Evolutionary conservation across 2,888 invertebrate species (phyloP), one percentile per base, ranked within the genome.

Genomic region (Agriopis leucophaearia): DNA sequence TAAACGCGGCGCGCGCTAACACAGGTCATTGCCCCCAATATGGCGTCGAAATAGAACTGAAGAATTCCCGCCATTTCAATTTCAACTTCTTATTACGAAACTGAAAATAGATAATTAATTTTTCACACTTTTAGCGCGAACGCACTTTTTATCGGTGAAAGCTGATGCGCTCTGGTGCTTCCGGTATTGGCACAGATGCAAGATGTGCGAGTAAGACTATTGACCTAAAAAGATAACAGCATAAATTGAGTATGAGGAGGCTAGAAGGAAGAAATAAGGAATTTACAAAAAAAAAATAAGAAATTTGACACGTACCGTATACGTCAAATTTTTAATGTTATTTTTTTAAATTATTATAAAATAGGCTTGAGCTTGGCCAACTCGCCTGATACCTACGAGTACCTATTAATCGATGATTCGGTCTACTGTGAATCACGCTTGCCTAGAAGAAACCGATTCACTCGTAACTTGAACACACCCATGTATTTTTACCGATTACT

Each of bases 21-120:
- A 75, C 82, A 78, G 92, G 88, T 91, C 91, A 87, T 79, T 81
- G 88, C 81, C 84, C 92, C 81, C 88, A 88, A 90, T 82, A 91
- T 89, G 90, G 91, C 91, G 91, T 88, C 88, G 88, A 92, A 92
- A 92, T 92, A 92, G 92, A 92, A 88, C 88, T 81, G 85, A 88
- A 89, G 90, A 90, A 91, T 91, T 89, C 90, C 86, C 90, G 91
- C 91, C 90, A 91, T 90, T 90, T 88, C 86, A 84, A 87, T 90
- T 56, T 44, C 64, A 91, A 92, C 91, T 90, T 91, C 88, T 85
- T 86, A 84, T 89, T 89, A 86, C 84, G 86, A 88, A 87, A 81
- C 73, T 70, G 52, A 67, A 66, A 67, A 65, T 58, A 58, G 67
- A 63, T 72, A 64, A 71, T 73, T 74, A 66, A 56, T 68, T 72